Base-by-base conservation (phyloP, 2,888 invertebrate species). In the Cheilosia soror region DNA sequence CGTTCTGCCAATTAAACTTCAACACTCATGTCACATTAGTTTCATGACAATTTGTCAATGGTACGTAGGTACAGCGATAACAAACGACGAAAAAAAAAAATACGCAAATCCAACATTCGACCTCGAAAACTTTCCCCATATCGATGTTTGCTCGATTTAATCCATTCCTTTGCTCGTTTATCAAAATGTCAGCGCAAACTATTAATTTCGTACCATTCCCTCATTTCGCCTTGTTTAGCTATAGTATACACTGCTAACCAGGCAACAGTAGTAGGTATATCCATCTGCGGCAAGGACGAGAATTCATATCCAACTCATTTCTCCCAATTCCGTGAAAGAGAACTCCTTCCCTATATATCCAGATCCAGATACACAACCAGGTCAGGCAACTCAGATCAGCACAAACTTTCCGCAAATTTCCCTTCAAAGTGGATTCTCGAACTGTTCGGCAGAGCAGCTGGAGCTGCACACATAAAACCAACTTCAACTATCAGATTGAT, bases 161-260 rank as follows among this genome's bases (percentile, higher is more conserved):
- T 84, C 75, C 69, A 80, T 79, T 53, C 40, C 44, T 37, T 13
- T 11, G 69, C 53, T 80, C 80, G 80, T 85, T 76, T 62, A 80
- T 85, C 84, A 85, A 85, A 80, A 66, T 76, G 84, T 76, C 84
- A 85, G 65, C 65, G 69, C 55, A 85, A 76, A 71, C 84, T 85
- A 85, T 85, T 80, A 80, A 85, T 85, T 76, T 65, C 62, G 63
- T 53, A 68, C 53, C 69, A 40, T 69, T 65, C 57, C 53, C 51
- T 53, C 63, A 49, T 62, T 78, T 68, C 40, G 58, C 58, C 33
- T 47, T 37, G 37, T 62, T 57, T 58, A 77, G 57, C 77, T 29
- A 62, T 49, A 47, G 11, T 9, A 3, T 4, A 37, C 37, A 1
- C 37, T 66, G 20, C 57, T 47, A 49, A 11, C 27, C 40, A 65